Base-by-base conservation (phyloP, 53 echinoderm and acorn worm species). In the Temnopleurus reevesii region DNA sequence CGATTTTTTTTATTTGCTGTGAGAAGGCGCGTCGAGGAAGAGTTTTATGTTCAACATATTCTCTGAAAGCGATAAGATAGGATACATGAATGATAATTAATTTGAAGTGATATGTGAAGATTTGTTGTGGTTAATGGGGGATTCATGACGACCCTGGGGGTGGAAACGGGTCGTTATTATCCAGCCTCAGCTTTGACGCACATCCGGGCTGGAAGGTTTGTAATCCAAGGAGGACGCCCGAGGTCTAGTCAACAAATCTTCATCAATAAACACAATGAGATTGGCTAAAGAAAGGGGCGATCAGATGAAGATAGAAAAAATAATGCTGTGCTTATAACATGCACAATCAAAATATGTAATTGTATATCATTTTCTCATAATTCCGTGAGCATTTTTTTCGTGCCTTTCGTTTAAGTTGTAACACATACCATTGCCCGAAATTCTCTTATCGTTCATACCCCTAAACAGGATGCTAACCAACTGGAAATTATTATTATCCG, bases 81-180 rank as follows among this genome's bases (percentile, higher is more conserved):
- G 71, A 71, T 41, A 71, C 71, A 71, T 41, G 46, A 79, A 49
- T 49, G 79, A 79, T 79, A 79, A 79, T 79, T 79, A 79, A 79
- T 79, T 79, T 30, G 6, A 79, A 79, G 79, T 49, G 79, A 79
- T 79, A 46, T 46, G 25, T 79, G 79, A 79, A 79, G 79, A 49
- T 79, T 79, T 79, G 79, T 79, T 79, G 46, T 79, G 79, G 28
- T 79, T 77, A 29, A 26, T 28, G 47, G 79, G 77, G 28, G 79
- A 79, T 46, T 26, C 47, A 23, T 47, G 49, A 29, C 12, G 79
- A 46, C 79, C 44, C 54, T 53, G 51, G 83, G 54, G 54, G 15
- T 19, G 83, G 83, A 83, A 83, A 36, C 36, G 51, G 56, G 83
- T 83, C 55, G 83, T 83, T 83, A 83, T 35, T 19, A 55, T 49